Evolutionary conservation across 1,140 invertebrate species (phyloP), one percentile per base, ranked within the genome.

Genomic region (Leptinotarsa lineolata): DNA sequence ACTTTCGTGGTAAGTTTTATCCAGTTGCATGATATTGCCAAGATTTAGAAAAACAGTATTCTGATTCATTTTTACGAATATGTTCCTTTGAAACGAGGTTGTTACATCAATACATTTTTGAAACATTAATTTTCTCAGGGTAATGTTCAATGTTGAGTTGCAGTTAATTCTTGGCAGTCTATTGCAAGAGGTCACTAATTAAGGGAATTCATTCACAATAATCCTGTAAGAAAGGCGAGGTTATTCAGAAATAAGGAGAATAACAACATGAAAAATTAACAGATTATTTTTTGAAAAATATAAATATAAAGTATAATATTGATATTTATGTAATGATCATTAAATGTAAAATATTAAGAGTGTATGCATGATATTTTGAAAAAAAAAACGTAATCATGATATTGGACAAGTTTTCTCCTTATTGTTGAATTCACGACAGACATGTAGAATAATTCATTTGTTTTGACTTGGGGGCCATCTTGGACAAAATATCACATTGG

Each of bases 201-300:
- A 77, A 78, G 77, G 68, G 75, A 77, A 79, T 77, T 77, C 72
- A 77, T 81, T 78, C 79, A 82, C 80, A 82, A 80, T 83, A 82
- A 83, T 80, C 78, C 78, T 82, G 80, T 80, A 77, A 76, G 58
- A 78, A 79, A 79, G 81, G 79, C 75, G 76, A 80, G 78, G 80
- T 79, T 74, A 76, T 82, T 82, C 81, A 82, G 71, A 77, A 81
- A 81, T 79, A 78, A 78, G 77, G 78, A 81, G 78, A 75, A 74
- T 66, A 39, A 72, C 21, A 72, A 46, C 69, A 63, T 48, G 69
- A 77, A 75, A 81, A 80, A 75, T 79, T 80, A 77, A 83, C 79
- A 83, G 76, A 81, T 80, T 81, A 82, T 83, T 81, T 83, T 82
- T 82, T 78, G 81, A 82, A 80, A 80, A 80, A 78, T 81, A 82